Evolutionary conservation across 2,888 invertebrate genomes (phyloP).

Genomic region (Caenorhabditis plicata): DNA sequence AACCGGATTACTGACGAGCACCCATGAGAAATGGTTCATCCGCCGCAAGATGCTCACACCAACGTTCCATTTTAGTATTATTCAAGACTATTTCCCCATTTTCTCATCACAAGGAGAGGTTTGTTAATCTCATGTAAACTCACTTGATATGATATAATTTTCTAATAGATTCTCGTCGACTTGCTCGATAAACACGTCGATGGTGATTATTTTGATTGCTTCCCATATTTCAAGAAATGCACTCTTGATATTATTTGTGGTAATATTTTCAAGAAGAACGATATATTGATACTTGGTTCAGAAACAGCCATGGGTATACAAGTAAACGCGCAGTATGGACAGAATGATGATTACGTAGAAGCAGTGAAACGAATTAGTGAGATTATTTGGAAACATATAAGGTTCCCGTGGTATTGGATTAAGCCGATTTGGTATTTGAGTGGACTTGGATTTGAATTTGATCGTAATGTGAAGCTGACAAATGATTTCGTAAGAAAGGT

Average conservation of each 20-base stretch:
- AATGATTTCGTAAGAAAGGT: conserved; percentile 48
- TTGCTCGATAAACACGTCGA: conserved; percentile 62
- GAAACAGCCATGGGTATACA: conserved; percentile 61
- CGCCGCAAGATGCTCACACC: conserved; percentile 69
- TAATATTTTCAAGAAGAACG: conserved; percentile 8
- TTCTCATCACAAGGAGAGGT: conserved; percentile 25
- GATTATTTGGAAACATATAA: conserved; percentile 42
- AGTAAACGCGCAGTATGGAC: conserved; percentile 49
- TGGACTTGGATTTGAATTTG: conserved; percentile 62
- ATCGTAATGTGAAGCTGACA: conserved; percentile 31
- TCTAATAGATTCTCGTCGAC: conserved; percentile 62
- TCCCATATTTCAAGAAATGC: conserved; percentile 69
- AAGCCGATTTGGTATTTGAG: conserved; percentile 72
- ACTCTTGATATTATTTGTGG: conserved; percentile 69
- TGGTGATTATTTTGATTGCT: conserved; percentile 67
- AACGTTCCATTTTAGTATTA: conserved; percentile 70
- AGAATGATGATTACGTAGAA: conserved; percentile 50
- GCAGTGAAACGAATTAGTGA: conserved; percentile 50
- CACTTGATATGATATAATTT: not conserved
- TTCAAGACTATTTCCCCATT: conserved; percentile 67
- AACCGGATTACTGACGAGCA: conserved; percentile 68
- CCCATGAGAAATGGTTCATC: conserved; percentile 68
- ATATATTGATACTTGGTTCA: conserved; percentile 17
- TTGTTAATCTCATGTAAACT: not conserved
- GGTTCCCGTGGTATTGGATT: conserved; percentile 67